These are phyloP conservation scores for Catocala nupta DNA, from an alignment of 2,888 invertebrate genomes.

Conservation along the genomic window DNA sequence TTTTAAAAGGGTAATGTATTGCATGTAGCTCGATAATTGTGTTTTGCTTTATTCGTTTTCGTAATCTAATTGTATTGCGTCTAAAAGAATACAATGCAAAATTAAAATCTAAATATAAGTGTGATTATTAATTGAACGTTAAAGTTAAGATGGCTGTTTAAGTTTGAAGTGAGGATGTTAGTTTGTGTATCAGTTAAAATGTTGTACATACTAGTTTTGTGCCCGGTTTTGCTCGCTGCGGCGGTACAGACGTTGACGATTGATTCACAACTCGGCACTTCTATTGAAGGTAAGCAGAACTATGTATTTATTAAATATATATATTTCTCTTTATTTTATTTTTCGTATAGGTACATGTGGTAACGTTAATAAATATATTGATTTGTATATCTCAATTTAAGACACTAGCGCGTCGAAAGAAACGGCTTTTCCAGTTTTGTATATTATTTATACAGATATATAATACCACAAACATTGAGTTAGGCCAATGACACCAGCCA, in stretches of 20 bases:
- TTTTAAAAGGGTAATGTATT: slow-evolving; percentile 22
- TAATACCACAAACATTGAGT: too few relatives aligned
- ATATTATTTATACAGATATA: too few relatives aligned
- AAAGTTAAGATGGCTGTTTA: slow-evolving; percentile 18
- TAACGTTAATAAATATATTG: too few relatives aligned
- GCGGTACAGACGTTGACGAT: slow-evolving; percentile 79
- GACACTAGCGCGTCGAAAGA: too few relatives aligned
- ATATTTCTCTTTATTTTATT: too few relatives aligned
- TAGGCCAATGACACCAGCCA: too few relatives aligned
- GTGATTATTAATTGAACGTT: slow-evolving; percentile 14
- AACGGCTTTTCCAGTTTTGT: too few relatives aligned
- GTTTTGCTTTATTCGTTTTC: slow-evolving; percentile 1
- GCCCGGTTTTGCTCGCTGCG: slow-evolving; percentile 74
- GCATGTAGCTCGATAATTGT: not conserved
- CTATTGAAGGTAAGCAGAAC: slow-evolving; percentile 75
- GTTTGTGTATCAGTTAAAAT: slow-evolving; percentile 67
- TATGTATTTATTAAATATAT: too few relatives aligned
- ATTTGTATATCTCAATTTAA: too few relatives aligned
- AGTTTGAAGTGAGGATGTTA: slow-evolving; percentile 51
- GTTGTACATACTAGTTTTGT: slow-evolving; percentile 73
- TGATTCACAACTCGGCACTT: slow-evolving; percentile 80
- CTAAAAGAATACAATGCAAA: slow-evolving; percentile 18
- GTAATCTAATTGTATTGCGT: slow-evolving; percentile 16
- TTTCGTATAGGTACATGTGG: too few relatives aligned
- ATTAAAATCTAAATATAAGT: slow-evolving; percentile 29